phyloP scores from a whole-genome alignment of 2,113 vertebrate species.

The Cebus imitator region DNA sequence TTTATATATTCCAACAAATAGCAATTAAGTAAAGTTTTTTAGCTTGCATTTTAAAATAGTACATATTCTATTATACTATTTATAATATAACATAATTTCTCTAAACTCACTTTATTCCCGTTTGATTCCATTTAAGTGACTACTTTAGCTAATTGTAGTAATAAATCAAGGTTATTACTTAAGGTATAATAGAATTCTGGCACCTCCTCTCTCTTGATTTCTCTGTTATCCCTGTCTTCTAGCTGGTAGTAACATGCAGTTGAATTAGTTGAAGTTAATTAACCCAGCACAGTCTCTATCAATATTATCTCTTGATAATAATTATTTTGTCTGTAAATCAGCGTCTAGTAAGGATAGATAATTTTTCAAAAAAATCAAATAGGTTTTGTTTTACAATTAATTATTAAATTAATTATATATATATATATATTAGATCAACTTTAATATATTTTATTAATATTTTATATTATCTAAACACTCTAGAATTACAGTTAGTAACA shows the following conservation, averaged over 20 bases:
- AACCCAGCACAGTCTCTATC: not conserved
- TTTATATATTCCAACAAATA: not conserved
- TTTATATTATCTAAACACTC: not conserved
- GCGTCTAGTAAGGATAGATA: not conserved
- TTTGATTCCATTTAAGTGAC: not conserved
- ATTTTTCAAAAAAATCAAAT: not conserved
- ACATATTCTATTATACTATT: not conserved
- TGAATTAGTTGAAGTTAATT: not conserved
- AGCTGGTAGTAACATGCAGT: not conserved
- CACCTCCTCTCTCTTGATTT: not conserved
- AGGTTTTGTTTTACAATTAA: not conserved
- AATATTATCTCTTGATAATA: not conserved
- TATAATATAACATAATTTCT: not conserved
- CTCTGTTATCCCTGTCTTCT: not conserved
- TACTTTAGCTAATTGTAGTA: not conserved
- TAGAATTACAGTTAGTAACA: not conserved
- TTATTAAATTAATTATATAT: not conserved
- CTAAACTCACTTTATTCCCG: not conserved
- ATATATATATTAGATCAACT: not conserved
- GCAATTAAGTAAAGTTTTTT: not conserved
- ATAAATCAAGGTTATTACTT: not conserved
- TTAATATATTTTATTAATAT: not conserved
- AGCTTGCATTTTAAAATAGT: not conserved
- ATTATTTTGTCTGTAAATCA: not conserved
- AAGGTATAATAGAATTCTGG: not conserved